These are phyloP conservation scores for Avahi laniger DNA, from an alignment of 2,797 vertebrate genomes.

Conservation along the genomic window DNA sequence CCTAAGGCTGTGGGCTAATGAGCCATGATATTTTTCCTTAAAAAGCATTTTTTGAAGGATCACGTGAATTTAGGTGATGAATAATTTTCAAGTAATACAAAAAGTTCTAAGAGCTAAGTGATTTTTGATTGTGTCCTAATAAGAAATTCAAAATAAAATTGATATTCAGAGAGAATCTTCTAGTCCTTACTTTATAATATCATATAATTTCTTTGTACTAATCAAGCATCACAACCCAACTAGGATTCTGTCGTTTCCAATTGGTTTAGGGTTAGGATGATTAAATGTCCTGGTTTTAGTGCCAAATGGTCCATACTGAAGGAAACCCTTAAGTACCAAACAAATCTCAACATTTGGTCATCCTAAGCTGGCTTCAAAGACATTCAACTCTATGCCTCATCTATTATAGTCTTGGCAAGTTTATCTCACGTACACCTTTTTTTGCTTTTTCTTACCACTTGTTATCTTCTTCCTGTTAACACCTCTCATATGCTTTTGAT, in stretches of 20 bases:
- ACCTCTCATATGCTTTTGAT: not conserved
- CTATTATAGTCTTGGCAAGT: not conserved
- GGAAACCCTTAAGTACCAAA: not conserved
- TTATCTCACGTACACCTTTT: not conserved
- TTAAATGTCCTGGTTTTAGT: not conserved
- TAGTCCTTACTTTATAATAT: not conserved
- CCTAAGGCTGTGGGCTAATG: conserved; percentile 53
- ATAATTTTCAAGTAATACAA: conserved; percentile 36
- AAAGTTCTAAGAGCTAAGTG: conserved; percentile 1
- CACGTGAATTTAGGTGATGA: not conserved
- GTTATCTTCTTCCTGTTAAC: not conserved
- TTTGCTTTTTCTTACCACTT: not conserved
- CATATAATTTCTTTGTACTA: not conserved
- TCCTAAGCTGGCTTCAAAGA: not conserved
- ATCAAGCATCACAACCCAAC: not conserved
- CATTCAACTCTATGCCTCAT: not conserved
- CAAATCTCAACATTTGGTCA: not conserved
- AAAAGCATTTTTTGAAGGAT: conserved; percentile 17
- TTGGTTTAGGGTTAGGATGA: not conserved
- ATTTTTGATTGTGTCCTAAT: not conserved
- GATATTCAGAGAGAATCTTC: not conserved
- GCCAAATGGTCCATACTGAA: not conserved
- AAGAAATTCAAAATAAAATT: conserved; percentile 31
- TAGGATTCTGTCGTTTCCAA: not conserved
- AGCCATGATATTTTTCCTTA: conserved; percentile 17